phyloP scores from a whole-genome alignment of 2,113 vertebrate genomes.

The Siniperca chuatsi region DNA sequence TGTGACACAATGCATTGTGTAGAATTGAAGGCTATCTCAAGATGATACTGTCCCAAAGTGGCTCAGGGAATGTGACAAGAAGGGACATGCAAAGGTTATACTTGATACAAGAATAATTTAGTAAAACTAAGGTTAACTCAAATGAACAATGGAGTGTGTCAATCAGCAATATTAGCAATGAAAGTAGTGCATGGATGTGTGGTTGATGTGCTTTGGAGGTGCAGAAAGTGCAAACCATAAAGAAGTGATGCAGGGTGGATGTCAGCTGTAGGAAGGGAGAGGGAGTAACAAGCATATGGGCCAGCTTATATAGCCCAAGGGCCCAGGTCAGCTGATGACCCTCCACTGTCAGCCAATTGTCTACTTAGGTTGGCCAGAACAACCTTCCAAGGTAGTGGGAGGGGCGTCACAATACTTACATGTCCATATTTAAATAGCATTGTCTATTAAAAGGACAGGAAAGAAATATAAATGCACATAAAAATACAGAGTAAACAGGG shows the following conservation, averaged over 20 bases:
- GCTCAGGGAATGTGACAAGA: neutral
- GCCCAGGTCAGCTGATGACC: neutral
- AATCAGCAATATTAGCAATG: neutral
- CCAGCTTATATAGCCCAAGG: neutral
- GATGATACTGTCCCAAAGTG: neutral
- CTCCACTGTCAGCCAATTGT: neutral
- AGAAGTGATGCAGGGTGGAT: neutral
- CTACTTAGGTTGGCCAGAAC: neutral
- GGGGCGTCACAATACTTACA: neutral
- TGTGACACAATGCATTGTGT: neutral
- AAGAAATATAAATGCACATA: neutral
- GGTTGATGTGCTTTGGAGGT: neutral
- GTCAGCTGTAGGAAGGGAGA: neutral
- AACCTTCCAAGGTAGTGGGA: neutral
- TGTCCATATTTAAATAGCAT: neutral
- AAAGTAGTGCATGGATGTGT: neutral
- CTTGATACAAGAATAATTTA: neutral
- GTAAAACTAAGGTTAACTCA: neutral
- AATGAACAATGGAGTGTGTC: neutral
- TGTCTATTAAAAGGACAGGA: slow-evolving; percentile 1
- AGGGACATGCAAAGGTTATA: neutral
- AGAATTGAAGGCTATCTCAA: slow-evolving; percentile 10
- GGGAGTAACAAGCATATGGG: neutral
- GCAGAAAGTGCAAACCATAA: neutral
- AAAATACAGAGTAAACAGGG: neutral